These are phyloP conservation scores for Halcyon chelicuti DNA, from an alignment of 2,797 vertebrate genomes.

Conservation along the genomic window DNA sequence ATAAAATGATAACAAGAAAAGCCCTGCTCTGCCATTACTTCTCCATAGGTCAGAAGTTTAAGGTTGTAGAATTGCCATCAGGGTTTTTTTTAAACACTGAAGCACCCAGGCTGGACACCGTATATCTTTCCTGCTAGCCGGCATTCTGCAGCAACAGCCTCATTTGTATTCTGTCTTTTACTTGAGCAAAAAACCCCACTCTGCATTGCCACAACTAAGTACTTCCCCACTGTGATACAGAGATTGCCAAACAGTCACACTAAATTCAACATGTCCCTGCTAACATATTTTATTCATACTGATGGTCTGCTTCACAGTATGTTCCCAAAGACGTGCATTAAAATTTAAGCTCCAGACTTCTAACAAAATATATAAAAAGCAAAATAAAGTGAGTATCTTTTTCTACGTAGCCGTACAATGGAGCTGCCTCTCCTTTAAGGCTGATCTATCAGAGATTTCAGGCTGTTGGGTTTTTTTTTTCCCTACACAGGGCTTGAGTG, in stretches of 20 bases:
- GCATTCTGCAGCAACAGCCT: conserved; percentile 17
- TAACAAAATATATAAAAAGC: not conserved
- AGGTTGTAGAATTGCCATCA: not conserved
- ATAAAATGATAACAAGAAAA: not conserved
- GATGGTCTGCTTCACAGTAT: not conserved
- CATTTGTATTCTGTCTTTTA: conserved; percentile 31
- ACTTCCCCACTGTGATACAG: not conserved
- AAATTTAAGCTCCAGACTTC: conserved; percentile 15
- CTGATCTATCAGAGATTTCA: not conserved
- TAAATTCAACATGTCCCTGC: not conserved
- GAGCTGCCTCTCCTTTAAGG: not conserved
- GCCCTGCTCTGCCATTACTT: not conserved
- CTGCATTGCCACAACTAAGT: conserved; percentile 1
- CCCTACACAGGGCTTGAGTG: not conserved
- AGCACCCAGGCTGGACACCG: not conserved
- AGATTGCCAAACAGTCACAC: not conserved
- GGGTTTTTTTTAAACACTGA: not conserved
- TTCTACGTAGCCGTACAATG: not conserved
- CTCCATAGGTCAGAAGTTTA: not conserved
- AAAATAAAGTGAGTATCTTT: not conserved
- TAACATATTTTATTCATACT: conserved; percentile 45
- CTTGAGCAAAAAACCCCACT: not conserved
- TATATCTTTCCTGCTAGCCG: not conserved
- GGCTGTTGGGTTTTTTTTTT: not conserved
- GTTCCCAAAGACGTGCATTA: conserved; percentile 21